Evolutionary conservation across 1,140 invertebrate genomes (phyloP).

Genomic region (Oscheius sp.): DNA sequence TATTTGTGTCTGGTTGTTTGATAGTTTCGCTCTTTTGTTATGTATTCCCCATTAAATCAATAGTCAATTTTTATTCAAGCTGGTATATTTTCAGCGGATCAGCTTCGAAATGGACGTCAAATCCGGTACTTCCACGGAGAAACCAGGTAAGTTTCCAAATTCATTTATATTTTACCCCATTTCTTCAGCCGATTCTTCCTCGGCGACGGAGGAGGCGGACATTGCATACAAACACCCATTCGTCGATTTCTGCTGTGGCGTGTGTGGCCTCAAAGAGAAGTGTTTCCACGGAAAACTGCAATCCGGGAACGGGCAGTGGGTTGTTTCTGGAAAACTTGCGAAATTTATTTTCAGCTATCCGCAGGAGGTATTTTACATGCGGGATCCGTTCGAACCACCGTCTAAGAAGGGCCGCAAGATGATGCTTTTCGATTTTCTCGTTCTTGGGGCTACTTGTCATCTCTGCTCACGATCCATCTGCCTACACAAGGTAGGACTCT

Average conservation of each 20-base stretch:
- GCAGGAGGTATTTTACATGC: neutral
- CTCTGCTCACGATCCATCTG: neutral
- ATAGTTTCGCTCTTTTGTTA: no score
- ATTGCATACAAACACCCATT: conserved; percentile 3
- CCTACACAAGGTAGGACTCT: conserved; percentile 1
- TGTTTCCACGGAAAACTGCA: conserved; percentile 4
- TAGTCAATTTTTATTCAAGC: no score
- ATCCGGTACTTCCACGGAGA: no score
- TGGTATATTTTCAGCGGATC: no score
- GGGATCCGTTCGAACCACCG: conserved; percentile 6
- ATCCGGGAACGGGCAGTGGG: neutral
- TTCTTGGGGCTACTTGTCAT: conserved; percentile 1
- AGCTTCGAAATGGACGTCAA: no score
- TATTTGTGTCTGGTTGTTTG: no score
- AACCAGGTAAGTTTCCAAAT: no score
- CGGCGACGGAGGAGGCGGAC: no score
- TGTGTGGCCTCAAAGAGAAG: conserved; percentile 8
- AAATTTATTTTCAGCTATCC: neutral
- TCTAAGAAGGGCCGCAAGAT: neutral
- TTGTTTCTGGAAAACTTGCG: neutral
- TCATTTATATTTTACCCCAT: no score
- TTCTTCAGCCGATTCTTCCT: no score
- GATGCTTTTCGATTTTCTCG: conserved; percentile 8
- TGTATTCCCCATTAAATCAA: no score
- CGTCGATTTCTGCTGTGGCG: neutral